phyloP scores from a whole-genome alignment of 2,113 vertebrate genomes.

The Cheirogaleus medius region DNA sequence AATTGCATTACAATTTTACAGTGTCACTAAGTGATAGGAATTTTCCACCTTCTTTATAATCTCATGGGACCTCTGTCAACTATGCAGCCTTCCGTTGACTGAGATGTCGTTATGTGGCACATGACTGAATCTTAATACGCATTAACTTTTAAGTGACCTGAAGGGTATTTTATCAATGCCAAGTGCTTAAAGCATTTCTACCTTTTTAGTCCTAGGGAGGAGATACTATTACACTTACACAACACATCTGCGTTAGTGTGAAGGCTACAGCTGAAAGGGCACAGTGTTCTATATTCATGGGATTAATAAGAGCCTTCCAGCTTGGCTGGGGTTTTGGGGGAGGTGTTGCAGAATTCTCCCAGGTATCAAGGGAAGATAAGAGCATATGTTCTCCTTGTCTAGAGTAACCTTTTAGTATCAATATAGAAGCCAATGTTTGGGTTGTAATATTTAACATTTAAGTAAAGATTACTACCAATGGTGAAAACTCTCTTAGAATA shows the following conservation, averaged over 20 bases:
- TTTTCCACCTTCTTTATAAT: neutral
- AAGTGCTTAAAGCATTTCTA: neutral
- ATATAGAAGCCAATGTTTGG: neutral
- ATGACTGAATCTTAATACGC: neutral
- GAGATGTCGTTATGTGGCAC: neutral
- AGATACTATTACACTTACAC: neutral
- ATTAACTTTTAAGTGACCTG: neutral
- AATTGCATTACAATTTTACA: neutral
- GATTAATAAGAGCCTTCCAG: neutral
- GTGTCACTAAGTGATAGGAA: neutral
- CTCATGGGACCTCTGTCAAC: neutral
- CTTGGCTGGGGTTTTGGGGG: neutral
- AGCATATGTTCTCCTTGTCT: neutral
- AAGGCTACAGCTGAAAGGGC: neutral
- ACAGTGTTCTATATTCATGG: neutral
- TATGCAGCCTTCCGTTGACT: neutral
- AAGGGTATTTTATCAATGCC: neutral
- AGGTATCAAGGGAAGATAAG: neutral
- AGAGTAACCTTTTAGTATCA: neutral
- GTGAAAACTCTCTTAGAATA: neutral
- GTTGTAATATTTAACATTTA: neutral
- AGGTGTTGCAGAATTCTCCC: neutral
- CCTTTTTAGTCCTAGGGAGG: neutral
- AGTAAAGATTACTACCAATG: neutral
- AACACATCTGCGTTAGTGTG: neutral